Percentiles rank a stretch among this genome's conserved stretches.
phyloP scores from a whole-genome alignment of 2,888 invertebrate genomes.

The Adelphocoris suturalis region DNA sequence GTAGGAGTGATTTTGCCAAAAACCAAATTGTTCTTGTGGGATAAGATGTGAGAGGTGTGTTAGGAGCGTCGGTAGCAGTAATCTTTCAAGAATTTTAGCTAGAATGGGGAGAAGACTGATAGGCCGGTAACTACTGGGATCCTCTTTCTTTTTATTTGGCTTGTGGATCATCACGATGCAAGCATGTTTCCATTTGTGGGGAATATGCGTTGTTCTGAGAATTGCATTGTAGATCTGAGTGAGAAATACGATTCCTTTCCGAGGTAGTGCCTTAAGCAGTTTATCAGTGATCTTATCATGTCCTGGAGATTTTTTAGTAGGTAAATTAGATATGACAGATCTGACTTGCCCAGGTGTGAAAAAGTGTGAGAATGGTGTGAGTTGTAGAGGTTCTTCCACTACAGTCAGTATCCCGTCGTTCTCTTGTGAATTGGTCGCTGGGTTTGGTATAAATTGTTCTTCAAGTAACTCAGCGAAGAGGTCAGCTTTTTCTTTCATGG shows the following conservation, averaged over 20 bases:
- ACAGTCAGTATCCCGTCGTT: not conserved
- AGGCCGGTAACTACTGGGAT: no score
- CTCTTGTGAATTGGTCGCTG: not conserved
- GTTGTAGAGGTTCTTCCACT: constrained; percentile 9
- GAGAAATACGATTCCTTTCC: constrained; percentile 15
- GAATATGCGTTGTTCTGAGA: constrained; percentile 40
- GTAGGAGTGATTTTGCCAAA: constrained; percentile 1
- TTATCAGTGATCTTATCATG: not conserved
- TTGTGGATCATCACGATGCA: not conserved
- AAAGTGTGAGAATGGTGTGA: constrained; percentile 8
- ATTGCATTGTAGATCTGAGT: constrained; percentile 51
- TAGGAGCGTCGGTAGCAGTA: not conserved
- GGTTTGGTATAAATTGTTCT: constrained; percentile 15
- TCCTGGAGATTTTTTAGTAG: constrained; percentile 8
- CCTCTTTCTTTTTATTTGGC: not conserved
- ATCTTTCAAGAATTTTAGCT: constrained; percentile 30
- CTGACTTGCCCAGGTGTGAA: not conserved
- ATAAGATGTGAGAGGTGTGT: constrained; percentile 14
- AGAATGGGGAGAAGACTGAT: constrained; percentile 19
- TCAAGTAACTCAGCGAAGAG: not conserved
- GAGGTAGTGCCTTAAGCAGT: not conserved
- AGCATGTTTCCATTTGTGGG: constrained; percentile 53
- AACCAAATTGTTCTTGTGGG: not conserved
- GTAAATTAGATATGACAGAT: not conserved
- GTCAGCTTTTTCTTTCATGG: not conserved